Conservation (phyloP, 2,797 vertebrate genomes). For the Pseudotriccus pelzelni region DNA sequence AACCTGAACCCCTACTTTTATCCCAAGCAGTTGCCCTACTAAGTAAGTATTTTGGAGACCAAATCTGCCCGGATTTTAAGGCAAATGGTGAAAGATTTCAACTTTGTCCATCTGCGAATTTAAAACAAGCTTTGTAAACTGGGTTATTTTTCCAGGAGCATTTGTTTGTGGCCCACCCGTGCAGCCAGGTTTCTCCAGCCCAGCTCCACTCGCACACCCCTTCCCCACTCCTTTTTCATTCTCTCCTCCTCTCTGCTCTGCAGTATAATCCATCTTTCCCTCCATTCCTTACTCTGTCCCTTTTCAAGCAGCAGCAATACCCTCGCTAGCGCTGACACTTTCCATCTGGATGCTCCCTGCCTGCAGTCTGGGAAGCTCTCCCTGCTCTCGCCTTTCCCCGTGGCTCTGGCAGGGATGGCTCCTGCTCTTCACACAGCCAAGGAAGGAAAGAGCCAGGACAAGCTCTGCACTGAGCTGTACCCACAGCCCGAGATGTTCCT, state of each 20-base stretch:
- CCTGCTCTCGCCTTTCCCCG: not conserved
- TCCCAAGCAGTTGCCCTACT: not conserved
- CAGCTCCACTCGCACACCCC: not conserved
- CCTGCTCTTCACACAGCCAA: not conserved
- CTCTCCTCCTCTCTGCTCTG: not conserved
- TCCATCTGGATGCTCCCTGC: constrained; percentile 50
- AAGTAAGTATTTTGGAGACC: not conserved
- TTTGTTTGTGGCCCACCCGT: not conserved
- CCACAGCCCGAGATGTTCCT: not conserved
- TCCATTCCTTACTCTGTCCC: not conserved
- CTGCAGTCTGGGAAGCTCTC: constrained; percentile 5
- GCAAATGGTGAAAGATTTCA: not conserved
- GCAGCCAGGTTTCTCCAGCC: not conserved
- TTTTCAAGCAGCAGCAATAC: not conserved
- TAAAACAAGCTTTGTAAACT: not conserved
- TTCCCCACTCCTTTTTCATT: not conserved
- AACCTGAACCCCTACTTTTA: not conserved
- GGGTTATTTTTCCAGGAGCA: not conserved
- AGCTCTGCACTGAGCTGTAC: not conserved
- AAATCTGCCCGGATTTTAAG: not conserved
- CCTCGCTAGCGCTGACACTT: constrained; percentile 30
- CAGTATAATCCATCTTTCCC: not conserved
- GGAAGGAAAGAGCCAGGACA: not conserved
- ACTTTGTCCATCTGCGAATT: accelerated
- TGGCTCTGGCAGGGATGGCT: not conserved